Evolutionary conservation across 2,888 invertebrate genomes (phyloP), one percentile per base, ranked within the genome.

Genomic region (Melanchra persicariae): DNA sequence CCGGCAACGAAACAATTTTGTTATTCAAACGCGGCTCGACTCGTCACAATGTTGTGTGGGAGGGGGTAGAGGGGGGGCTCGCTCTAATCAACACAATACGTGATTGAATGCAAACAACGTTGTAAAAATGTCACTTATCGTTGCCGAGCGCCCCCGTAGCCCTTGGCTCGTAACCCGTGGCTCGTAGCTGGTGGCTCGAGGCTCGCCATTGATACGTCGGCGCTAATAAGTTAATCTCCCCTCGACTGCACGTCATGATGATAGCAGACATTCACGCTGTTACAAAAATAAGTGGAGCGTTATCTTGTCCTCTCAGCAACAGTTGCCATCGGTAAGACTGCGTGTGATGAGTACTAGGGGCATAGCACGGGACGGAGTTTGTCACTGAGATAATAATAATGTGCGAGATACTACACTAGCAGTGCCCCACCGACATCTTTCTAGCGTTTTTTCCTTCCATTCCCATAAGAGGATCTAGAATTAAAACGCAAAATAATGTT

Each of bases 41-140:
- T 9, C 19, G 52, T 34, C 2, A 10, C 5, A 15, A 2, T 0
- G 8, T 1, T 19, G 15, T 0, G 40, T 0, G 24, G 26, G 15
- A 47, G 12, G 3, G 1, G 40, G n/a, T n/a, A n/a, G 9, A 12
- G 9, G 52, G 12, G 26, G n/a, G 22, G 12, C n/a, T n/a, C n/a
- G n/a, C n/a, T 0, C 30, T 57, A 75, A 83, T 78, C 82, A 81
- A 71, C 86, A 87, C 84, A 85, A 83, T 72, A 73, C 67, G 65
- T 81, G 80, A 88, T 88, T 83, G 81, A 87, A 87, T 70, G 77
- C 64, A 85, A 88, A 87, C 81, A 86, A 76, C 67, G 77, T 54
- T 69, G 68, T 58, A 69, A 66, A 67, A 72, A 77, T 57, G 59
- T 30, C 55, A 77, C 40, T 67, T 47, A 71, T 68, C 57, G 26